These are phyloP conservation scores for Palythoa grandiflora DNA, from an alignment of 92 coral and sea anemone species.

Conservation along the genomic window DNA sequence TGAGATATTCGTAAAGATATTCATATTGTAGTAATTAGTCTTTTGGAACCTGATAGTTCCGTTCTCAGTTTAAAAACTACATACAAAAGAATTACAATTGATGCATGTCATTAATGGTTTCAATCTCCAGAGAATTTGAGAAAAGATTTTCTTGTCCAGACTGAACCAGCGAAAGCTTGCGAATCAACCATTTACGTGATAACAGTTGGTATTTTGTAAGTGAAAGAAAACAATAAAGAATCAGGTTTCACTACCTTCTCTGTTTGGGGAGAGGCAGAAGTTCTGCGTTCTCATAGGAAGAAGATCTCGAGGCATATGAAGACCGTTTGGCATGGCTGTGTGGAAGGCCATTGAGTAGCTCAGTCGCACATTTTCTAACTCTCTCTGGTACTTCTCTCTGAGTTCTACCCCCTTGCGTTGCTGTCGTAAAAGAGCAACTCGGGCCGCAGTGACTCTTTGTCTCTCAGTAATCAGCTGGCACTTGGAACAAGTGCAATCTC, in stretches of 20 bases:
- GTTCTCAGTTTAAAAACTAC: background rate
- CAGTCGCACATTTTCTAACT: conserved; percentile 78
- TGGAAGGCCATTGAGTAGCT: conserved; percentile 92
- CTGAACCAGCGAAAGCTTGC: background rate
- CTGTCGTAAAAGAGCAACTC: conserved; percentile 95
- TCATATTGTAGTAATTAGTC: too few relatives aligned
- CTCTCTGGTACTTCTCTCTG: conserved; percentile 82
- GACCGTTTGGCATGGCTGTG: conserved; percentile 61
- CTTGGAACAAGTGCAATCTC: conserved; percentile 97
- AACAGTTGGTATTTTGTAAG: background rate
- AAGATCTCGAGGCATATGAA: conserved; percentile 35
- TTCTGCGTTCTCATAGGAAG: conserved; percentile 26
- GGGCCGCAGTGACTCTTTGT: conserved; percentile 96
- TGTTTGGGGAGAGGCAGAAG: conserved; percentile 28
- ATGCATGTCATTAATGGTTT: background rate
- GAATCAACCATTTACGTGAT: background rate
- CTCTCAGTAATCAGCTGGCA: conserved; percentile 95
- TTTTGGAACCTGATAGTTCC: too few relatives aligned
- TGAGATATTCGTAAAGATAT: background rate
- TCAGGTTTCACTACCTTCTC: conserved; percentile 13
- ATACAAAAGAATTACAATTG: background rate
- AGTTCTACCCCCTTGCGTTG: conserved; percentile 96
- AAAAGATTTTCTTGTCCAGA: background rate
- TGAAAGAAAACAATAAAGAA: background rate
- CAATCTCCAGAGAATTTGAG: background rate